A percentile compares a stretch with the other conserved stretches of the same genome.
These are phyloP conservation scores for Nomada lathburiana DNA, from an alignment of 2,888 invertebrate species.

Conservation along the genomic window DNA sequence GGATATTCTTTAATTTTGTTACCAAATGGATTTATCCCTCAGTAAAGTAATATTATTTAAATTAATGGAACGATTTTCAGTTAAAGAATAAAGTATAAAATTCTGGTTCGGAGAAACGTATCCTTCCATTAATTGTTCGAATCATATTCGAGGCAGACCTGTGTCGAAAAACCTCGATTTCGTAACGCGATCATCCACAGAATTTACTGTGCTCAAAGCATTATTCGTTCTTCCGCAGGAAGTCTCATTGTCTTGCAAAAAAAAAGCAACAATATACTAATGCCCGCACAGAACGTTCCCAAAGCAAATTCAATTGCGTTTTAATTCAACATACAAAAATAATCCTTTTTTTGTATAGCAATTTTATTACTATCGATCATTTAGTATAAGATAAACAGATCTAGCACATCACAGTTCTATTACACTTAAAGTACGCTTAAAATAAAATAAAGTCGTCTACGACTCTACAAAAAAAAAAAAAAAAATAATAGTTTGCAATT, in stretches of 20 bases:
- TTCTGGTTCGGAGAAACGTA: slow-evolving; percentile 26
- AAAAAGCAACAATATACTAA: slow-evolving; percentile 6
- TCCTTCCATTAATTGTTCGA: slow-evolving; percentile 33
- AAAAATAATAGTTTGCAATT: background rate
- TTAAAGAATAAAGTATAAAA: slow-evolving; percentile 19
- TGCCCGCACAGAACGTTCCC: slow-evolving; percentile 12
- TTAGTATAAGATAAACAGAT: too few species aligned
- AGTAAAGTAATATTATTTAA: slow-evolving; percentile 29
- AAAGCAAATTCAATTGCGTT: background rate
- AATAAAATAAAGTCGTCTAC: too few species aligned
- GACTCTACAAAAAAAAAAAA: too few species aligned
- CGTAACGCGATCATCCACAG: slow-evolving; percentile 41
- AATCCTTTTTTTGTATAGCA: background rate
- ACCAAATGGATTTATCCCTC: too few species aligned
- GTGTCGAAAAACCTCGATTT: slow-evolving; percentile 26
- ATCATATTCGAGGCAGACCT: slow-evolving; percentile 58
- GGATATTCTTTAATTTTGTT: too few species aligned
- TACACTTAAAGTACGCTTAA: too few species aligned
- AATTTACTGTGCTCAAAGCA: slow-evolving; percentile 68
- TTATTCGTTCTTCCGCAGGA: slow-evolving; percentile 79
- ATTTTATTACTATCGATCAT: too few species aligned
- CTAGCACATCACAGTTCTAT: too few species aligned
- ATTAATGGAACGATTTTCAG: slow-evolving; percentile 22
- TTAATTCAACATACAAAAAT: too few species aligned
- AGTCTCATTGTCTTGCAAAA: slow-evolving; percentile 63